Percentiles rank a stretch among this genome's conserved stretches.
phyloP scores from a whole-genome alignment of 1,140 invertebrate species.

The Caenorhabditis brenneri region DNA sequence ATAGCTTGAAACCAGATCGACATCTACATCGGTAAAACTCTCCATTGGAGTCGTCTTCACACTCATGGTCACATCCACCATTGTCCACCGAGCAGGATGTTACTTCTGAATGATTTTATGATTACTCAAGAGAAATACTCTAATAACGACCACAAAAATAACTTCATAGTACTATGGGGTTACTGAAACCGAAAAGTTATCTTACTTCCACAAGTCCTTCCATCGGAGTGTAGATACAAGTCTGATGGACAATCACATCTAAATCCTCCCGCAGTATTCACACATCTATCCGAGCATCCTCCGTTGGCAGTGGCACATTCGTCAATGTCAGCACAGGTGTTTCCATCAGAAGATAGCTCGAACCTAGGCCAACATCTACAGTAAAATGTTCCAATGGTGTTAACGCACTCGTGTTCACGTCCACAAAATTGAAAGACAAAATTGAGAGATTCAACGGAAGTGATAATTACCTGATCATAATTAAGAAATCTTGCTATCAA shows the following conservation, averaged over 20 bases:
- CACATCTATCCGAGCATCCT: slow-evolving; percentile 77
- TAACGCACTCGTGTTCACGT: slow-evolving; percentile 71
- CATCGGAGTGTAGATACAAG: slow-evolving; percentile 58
- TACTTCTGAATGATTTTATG: slow-evolving; percentile 50
- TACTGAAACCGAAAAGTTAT: too few species aligned
- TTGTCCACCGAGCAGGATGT: slow-evolving; percentile 62
- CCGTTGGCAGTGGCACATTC: slow-evolving; percentile 78
- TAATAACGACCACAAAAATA: too few species aligned
- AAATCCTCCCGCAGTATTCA: slow-evolving; percentile 79
- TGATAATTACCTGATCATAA: too few species aligned
- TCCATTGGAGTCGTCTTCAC: too few species aligned
- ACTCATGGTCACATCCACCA: slow-evolving; percentile 63
- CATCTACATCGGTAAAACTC: too few species aligned
- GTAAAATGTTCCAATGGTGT: slow-evolving; percentile 74
- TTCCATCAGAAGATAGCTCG: slow-evolving; percentile 61
- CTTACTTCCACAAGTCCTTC: slow-evolving; percentile 71
- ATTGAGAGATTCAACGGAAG: too few species aligned
- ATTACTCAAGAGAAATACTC: not conserved
- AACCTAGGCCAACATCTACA: slow-evolving; percentile 76
- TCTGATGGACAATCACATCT: slow-evolving; percentile 78
- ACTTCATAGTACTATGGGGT: too few species aligned
- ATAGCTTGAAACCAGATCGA: too few species aligned
- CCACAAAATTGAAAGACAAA: too few species aligned
- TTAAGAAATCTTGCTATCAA: too few species aligned
- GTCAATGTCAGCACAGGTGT: slow-evolving; percentile 75